A percentile compares a stretch with the other conserved stretches of the same genome.
Conservation (phyloP, 2,113 vertebrate genomes). For the Lepidothrix coronata region DNA sequence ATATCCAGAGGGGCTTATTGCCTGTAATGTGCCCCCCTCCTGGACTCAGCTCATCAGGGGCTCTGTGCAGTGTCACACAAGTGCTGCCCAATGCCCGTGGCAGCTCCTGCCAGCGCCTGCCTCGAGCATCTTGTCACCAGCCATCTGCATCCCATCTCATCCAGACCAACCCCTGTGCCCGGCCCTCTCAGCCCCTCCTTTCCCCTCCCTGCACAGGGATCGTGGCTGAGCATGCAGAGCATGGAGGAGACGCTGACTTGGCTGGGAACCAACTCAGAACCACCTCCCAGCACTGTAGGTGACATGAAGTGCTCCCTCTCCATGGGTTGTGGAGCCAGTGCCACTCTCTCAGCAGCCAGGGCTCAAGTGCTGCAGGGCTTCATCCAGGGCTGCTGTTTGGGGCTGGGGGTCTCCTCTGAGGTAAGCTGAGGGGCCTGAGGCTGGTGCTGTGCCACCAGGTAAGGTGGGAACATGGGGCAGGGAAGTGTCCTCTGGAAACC, state of each 20-base stretch:
- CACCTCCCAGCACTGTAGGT: rapidly evolving
- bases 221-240: neutral
- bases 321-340: rapidly evolving
- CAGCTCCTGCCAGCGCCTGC: neutral
- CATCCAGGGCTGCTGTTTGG: neutral
- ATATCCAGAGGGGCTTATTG: neutral
- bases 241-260: rapidly evolving
- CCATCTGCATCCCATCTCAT: neutral
- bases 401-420: neutral
- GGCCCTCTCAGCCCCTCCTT: neutral
- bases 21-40: neutral
- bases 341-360: neutral
- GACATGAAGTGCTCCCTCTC: neutral
- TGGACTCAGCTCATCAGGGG: neutral
- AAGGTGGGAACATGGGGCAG: rapidly evolving
- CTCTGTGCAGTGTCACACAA: neutral
- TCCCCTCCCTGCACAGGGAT: neutral
- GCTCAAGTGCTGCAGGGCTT: neutral
- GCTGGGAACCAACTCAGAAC: neutral
- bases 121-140: neutral
- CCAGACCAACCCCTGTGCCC: neutral
- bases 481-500: neutral
- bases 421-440: neutral
- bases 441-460: neutral
- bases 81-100: neutral